phyloP scores from a whole-genome alignment of 2,888 invertebrate genomes.

The Pandemis cinnamomeana region DNA sequence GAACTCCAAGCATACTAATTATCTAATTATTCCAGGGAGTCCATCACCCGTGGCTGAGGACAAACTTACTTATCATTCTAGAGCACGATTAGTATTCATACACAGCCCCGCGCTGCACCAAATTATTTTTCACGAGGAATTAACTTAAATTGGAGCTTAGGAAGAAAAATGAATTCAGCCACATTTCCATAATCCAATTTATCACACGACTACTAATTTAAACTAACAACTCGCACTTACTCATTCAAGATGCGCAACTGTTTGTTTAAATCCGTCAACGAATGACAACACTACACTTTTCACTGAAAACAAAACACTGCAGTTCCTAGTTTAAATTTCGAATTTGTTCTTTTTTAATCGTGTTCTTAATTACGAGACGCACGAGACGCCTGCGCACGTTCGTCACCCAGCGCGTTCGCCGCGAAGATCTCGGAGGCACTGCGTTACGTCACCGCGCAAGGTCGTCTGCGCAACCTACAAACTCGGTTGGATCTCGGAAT shows the following conservation, averaged over 20 bases:
- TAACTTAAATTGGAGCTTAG: constrained; percentile 19
- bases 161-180: constrained; percentile 20
- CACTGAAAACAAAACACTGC: constrained; percentile 30
- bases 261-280: constrained; percentile 12
- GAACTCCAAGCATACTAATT: neutral
- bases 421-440: constrained; percentile 64
- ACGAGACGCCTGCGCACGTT: constrained; percentile 64
- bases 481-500: constrained; percentile 64
- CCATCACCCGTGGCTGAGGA: constrained; percentile 7
- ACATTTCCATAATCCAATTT: constrained; percentile 15
- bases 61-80: constrained; percentile 25
- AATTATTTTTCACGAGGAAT: constrained; percentile 25
- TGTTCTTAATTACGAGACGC: constrained; percentile 51
- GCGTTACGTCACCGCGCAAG: constrained; percentile 73
- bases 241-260: constrained; percentile 2
- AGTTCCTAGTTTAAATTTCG: constrained; percentile 13
- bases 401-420: constrained; percentile 59
- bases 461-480: constrained; percentile 49
- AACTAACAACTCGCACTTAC: constrained; percentile 13
- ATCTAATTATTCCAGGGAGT: constrained; percentile 17
- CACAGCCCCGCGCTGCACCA: constrained; percentile 18
- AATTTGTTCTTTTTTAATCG: constrained; percentile 28
- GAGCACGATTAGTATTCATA: constrained; percentile 29
- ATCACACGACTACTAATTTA: neutral
- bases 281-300: neutral